Evolutionary conservation across 2,113 vertebrate species (phyloP).

Genomic region (Eulacestoma nigropectus): DNA sequence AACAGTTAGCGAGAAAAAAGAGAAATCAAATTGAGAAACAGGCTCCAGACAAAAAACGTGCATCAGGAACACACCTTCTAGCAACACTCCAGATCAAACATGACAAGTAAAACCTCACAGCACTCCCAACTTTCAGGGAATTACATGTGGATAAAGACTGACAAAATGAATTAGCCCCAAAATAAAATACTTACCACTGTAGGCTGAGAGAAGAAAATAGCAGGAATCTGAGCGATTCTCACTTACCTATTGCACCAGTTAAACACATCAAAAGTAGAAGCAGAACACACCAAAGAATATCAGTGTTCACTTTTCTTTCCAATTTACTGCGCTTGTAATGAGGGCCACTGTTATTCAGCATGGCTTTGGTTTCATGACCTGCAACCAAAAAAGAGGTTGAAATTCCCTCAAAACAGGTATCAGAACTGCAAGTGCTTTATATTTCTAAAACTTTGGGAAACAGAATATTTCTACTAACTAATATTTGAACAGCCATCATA

Average conservation of each 20-base stretch:
- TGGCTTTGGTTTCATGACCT: conserved; percentile 98
- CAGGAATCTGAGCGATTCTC: not conserved
- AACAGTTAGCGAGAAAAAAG: not conserved
- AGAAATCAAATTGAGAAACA: not conserved
- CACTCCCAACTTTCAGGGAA: not conserved
- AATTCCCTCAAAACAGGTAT: not conserved
- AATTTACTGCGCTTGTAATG: conserved; percentile 89
- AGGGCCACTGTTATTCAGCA: conserved; percentile 91
- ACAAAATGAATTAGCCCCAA: not conserved
- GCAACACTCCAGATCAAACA: not conserved
- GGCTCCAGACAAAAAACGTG: not conserved
- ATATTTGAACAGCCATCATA: not conserved
- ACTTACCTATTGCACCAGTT: conserved; percentile 82
- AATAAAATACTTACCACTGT: not conserved
- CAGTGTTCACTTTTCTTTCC: conserved; percentile 84
- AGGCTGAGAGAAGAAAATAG: not conserved
- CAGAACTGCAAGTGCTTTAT: not conserved
- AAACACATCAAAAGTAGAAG: conserved; percentile 89
- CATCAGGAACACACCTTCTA: not conserved
- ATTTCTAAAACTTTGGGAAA: not conserved
- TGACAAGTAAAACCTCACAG: not conserved
- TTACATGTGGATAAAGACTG: not conserved
- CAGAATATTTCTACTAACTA: not conserved
- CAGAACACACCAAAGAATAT: conserved; percentile 89
- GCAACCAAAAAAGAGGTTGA: not conserved